phyloP scores from a whole-genome alignment of 2,888 invertebrate species.

The Xestia xanthographa region DNA sequence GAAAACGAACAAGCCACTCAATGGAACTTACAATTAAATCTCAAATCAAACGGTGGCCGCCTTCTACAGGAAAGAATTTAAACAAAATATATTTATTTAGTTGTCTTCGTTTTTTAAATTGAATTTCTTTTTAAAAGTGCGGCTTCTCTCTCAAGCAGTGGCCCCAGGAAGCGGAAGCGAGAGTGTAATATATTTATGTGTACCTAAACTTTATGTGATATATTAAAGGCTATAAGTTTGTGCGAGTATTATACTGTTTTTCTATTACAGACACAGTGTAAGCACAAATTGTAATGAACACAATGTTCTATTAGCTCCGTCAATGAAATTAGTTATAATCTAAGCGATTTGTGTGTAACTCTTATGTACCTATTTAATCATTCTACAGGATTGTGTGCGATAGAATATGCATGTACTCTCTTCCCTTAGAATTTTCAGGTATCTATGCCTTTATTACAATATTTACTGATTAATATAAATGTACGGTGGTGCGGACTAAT shows the following conservation, averaged over 20 bases:
- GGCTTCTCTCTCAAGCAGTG: slow-evolving; percentile 76
- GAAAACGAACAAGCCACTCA: slow-evolving; percentile 80
- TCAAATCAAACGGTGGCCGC: slow-evolving; percentile 77
- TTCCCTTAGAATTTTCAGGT: slow-evolving; percentile 32
- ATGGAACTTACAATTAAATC: slow-evolving; percentile 74
- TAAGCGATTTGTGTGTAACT: slow-evolving; percentile 63
- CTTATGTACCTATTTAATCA: slow-evolving; percentile 52
- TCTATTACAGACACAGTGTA: slow-evolving; percentile 69
- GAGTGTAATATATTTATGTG: slow-evolving; percentile 80
- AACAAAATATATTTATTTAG: slow-evolving; percentile 66
- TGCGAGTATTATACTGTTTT: slow-evolving; percentile 74
- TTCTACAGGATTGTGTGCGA: slow-evolving; percentile 32
- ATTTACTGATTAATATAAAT: slow-evolving; percentile 41
- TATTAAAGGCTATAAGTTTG: slow-evolving; percentile 83
- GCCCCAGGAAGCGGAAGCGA: slow-evolving; percentile 77
- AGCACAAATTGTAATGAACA: slow-evolving; percentile 62
- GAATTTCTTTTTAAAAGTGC: slow-evolving; percentile 67
- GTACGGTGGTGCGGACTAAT: slow-evolving; percentile 56
- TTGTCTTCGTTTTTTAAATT: slow-evolving; percentile 68
- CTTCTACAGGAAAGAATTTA: slow-evolving; percentile 71
- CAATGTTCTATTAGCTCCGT: slow-evolving; percentile 42
- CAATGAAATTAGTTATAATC: slow-evolving; percentile 58
- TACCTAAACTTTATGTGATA: slow-evolving; percentile 85
- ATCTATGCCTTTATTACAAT: slow-evolving; percentile 36
- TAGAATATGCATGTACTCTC: slow-evolving; percentile 38